These are phyloP conservation scores for Amphibalanus amphitrite DNA, from an alignment of 1,140 invertebrate genomes.

Conservation along the genomic window DNA sequence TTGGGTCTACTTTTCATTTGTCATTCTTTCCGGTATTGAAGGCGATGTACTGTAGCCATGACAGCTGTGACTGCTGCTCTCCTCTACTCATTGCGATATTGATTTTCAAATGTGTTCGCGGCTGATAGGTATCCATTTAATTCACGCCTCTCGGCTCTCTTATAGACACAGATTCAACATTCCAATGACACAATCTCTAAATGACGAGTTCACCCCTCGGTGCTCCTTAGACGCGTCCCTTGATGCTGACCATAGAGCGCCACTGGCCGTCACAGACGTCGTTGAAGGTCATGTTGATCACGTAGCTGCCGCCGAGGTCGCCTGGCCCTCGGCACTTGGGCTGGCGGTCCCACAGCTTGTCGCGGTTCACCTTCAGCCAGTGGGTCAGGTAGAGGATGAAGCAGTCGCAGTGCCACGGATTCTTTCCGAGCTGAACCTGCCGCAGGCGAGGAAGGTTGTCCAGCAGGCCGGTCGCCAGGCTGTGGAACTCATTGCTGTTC, in stretches of 20 bases:
- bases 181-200: no score
- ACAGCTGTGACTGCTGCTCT: no score
- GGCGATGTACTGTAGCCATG: no score
- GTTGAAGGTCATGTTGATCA: slow-evolving; percentile 53
- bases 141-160: no score
- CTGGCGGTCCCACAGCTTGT: slow-evolving; percentile 51
- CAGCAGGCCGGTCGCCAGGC: slow-evolving; percentile 45
- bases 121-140: no score
- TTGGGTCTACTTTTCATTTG: no score
- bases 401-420: slow-evolving; percentile 76
- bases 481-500: slow-evolving; percentile 57
- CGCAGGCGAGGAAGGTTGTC: slow-evolving; percentile 44
- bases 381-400: slow-evolving; percentile 50
- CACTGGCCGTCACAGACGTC: slow-evolving; percentile 63
- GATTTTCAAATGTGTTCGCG: no score
- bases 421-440: slow-evolving; percentile 55
- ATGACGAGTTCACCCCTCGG: no score
- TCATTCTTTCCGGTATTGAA: no score
- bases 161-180: no score
- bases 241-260: slow-evolving; percentile 47
- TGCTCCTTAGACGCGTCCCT: slow-evolving; percentile 18
- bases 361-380: slow-evolving; percentile 42
- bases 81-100: no score
- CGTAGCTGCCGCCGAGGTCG: slow-evolving; percentile 42
- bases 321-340: slow-evolving; percentile 57